A percentile compares a stretch with the other conserved stretches of the same genome.
Evolutionary conservation across 2,888 invertebrate genomes (phyloP).

Genomic region (Eugnorisma glareosa): DNA sequence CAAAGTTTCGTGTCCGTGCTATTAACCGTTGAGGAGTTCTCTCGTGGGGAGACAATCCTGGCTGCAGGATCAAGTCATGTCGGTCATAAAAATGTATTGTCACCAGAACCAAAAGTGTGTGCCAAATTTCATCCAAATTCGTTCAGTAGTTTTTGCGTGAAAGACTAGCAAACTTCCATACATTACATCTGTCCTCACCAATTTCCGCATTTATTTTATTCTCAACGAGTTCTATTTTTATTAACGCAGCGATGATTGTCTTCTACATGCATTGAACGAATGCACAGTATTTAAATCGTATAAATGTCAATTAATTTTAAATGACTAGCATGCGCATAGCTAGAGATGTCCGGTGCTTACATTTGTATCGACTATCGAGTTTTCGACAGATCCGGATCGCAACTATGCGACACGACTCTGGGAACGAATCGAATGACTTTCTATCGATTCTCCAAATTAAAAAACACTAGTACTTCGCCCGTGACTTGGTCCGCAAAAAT

Average conservation of each 20-base stretch:
- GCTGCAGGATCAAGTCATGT: too few species aligned
- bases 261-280: neutral
- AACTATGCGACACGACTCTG: neutral
- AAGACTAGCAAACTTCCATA: neutral
- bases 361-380: neutral
- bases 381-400: neutral
- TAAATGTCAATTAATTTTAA: neutral
- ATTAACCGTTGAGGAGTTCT: too few species aligned
- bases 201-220: neutral
- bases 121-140: neutral
- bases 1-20: too few species aligned
- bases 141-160: neutral
- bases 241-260: neutral
- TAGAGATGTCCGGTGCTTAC: neutral
- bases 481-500: too few species aligned
- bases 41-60: too few species aligned
- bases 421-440: neutral
- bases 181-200: neutral
- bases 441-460: neutral
- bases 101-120: too few species aligned
- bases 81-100: too few species aligned
- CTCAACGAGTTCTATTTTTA: slow-evolving; percentile 21
- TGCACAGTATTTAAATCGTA: neutral
- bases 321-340: neutral
- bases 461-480: too few species aligned